phyloP scores from a whole-genome alignment of 2,888 invertebrate species.

The Aphrophora alni region DNA sequence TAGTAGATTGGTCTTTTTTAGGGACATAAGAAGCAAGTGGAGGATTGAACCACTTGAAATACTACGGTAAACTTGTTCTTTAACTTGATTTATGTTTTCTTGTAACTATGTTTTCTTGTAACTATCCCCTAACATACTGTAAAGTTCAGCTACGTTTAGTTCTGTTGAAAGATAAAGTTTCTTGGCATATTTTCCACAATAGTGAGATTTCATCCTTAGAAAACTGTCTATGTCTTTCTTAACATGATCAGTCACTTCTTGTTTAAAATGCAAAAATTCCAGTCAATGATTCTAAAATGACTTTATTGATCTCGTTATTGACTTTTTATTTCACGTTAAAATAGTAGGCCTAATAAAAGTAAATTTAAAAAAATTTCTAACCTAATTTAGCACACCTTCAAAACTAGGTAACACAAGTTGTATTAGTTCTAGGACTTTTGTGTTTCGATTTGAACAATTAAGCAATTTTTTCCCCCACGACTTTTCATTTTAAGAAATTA shows the following conservation, averaged over 20 bases:
- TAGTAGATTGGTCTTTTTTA: constrained; percentile 43
- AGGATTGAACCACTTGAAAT: constrained; percentile 39
- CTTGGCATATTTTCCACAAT: constrained; percentile 36
- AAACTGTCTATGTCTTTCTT: constrained; percentile 38
- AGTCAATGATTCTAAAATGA: too few species aligned
- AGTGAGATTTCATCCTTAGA: constrained; percentile 36
- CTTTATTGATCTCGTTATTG: too few species aligned
- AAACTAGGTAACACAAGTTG: too few species aligned
- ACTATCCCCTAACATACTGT: constrained; percentile 28
- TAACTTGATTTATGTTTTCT: constrained; percentile 43
- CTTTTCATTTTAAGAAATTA: too few species aligned
- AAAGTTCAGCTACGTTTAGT: constrained; percentile 34
- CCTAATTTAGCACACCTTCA: too few species aligned
- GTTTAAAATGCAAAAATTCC: background rate
- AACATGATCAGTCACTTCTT: constrained; percentile 21
- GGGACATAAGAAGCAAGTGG: constrained; percentile 37
- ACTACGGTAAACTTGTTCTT: constrained; percentile 29
- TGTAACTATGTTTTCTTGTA: too few species aligned
- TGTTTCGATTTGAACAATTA: too few species aligned
- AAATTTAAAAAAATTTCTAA: too few species aligned
- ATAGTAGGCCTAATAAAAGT: too few species aligned
- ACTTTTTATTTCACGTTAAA: too few species aligned
- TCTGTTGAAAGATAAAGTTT: constrained; percentile 37
- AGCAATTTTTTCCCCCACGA: too few species aligned
- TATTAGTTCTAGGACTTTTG: too few species aligned